phyloP scores from a whole-genome alignment of 2,888 invertebrate species.

The Drosophila yooni region DNA sequence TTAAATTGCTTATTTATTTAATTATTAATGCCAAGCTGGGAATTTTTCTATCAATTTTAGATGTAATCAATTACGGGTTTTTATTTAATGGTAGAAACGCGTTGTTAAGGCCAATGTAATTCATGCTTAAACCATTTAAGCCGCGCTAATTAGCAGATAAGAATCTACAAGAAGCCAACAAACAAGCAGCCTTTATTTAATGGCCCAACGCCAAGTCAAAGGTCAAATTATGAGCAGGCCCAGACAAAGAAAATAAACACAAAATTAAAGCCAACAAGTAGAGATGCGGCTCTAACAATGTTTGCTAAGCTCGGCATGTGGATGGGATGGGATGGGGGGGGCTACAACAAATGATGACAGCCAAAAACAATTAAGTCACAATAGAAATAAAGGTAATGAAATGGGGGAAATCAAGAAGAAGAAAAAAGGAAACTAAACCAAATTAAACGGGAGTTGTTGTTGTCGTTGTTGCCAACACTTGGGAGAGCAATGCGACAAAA shows the following conservation, averaged over 20 bases:
- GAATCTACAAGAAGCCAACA: slow-evolving; percentile 44
- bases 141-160: slow-evolving; percentile 57
- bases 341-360: slow-evolving; percentile 25
- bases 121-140: background rate
- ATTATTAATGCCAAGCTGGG: background rate
- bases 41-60: background rate
- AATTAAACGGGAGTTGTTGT: slow-evolving; percentile 14
- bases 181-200: slow-evolving; percentile 48
- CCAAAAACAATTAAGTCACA: slow-evolving; percentile 65
- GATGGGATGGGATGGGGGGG: fast-evolving
- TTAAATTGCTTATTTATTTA: background rate
- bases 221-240: slow-evolving; percentile 24
- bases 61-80: background rate
- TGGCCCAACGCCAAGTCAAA: slow-evolving; percentile 33
- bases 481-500: slow-evolving; percentile 13
- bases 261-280: slow-evolving; percentile 8
- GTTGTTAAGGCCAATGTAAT: background rate
- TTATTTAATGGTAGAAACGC: background rate
- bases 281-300: slow-evolving; percentile 11
- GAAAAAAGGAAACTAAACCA: slow-evolving; percentile 12
- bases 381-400: slow-evolving; percentile 55
- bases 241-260: slow-evolving; percentile 1
- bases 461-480: background rate
- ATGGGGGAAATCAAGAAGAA: slow-evolving; percentile 4
- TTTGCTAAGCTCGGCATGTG: background rate